Percentiles rank a stretch among this genome's conserved stretches.
Evolutionary conservation across 2,888 invertebrate species (phyloP).

Genomic region (Euproctis similis): DNA sequence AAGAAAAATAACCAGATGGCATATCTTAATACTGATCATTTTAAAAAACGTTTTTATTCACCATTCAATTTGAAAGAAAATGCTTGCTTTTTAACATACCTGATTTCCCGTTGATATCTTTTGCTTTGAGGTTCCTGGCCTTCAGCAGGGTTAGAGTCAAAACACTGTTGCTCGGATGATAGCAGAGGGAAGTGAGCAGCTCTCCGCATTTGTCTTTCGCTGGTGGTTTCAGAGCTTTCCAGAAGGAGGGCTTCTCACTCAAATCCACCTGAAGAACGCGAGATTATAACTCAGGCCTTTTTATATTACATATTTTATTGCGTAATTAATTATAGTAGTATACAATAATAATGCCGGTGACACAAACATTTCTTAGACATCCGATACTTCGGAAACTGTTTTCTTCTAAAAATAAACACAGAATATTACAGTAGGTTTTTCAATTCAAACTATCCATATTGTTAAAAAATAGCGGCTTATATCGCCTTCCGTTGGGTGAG

Average conservation of each 20-base stretch:
- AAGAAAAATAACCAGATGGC: too few relatives aligned
- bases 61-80: not conserved
- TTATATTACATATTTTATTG: not conserved
- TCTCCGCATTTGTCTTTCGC: slow-evolving; percentile 96
- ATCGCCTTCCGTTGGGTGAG: too few relatives aligned
- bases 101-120: slow-evolving; percentile 96
- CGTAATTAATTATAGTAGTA: too few relatives aligned
- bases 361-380: too few relatives aligned
- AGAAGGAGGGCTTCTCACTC: slow-evolving; percentile 94
- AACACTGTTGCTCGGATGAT: slow-evolving; percentile 96
- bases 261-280: slow-evolving; percentile 84
- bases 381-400: too few relatives aligned
- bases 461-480: too few relatives aligned
- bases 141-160: slow-evolving; percentile 93
- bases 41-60: too few relatives aligned
- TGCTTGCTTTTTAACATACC: slow-evolving; percentile 65
- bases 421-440: too few relatives aligned
- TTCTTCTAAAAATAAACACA: too few relatives aligned
- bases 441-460: too few relatives aligned
- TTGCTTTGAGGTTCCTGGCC: slow-evolving; percentile 96
- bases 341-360: too few relatives aligned
- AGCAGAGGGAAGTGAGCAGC: slow-evolving; percentile 92
- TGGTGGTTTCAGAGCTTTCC: slow-evolving; percentile 94
- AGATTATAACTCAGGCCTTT: not conserved
- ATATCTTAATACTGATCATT: too few relatives aligned